Percentiles rank a stretch among this genome's conserved stretches.
phyloP scores from a whole-genome alignment of 37 sponge, comb jelly and placozoan genomes.

The Aplysina aerophoba region DNA sequence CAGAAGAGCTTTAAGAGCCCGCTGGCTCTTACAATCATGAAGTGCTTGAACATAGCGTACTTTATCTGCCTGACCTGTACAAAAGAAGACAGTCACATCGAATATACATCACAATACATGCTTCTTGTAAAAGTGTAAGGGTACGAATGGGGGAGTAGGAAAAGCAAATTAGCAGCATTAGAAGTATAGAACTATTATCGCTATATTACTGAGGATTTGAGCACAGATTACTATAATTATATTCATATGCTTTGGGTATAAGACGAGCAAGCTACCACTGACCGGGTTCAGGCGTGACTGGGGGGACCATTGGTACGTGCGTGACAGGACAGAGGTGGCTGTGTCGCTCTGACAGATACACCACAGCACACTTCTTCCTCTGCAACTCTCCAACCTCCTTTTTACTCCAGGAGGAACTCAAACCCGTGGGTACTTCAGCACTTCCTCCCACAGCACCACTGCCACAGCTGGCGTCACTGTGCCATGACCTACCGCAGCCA shows the following conservation, averaged over 20 bases:
- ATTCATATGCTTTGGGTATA: too few relatives aligned
- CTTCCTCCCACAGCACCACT: neutral
- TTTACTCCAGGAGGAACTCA: neutral
- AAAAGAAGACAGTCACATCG: too few relatives aligned
- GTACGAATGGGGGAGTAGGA: too few relatives aligned
- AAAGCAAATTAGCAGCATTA: too few relatives aligned
- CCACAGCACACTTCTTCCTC: neutral
- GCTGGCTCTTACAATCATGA: constrained; percentile 57
- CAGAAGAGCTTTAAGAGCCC: constrained; percentile 37
- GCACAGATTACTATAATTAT: too few relatives aligned
- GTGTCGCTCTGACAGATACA: constrained; percentile 56
- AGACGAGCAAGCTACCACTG: too few relatives aligned
- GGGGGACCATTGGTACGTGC: constrained; percentile 51
- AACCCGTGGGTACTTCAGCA: neutral
- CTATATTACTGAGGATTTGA: too few relatives aligned
- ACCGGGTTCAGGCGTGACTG: constrained; percentile 34
- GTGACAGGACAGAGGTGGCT: constrained; percentile 28
- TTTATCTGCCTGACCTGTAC: neutral
- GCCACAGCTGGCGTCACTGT: neutral
- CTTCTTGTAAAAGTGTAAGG: too few relatives aligned
- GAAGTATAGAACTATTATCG: too few relatives aligned
- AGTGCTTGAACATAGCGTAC: constrained; percentile 16
- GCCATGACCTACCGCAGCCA: too few relatives aligned
- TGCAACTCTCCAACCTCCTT: neutral
- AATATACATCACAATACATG: too few relatives aligned